These are phyloP conservation scores for Noctua janthe DNA, from an alignment of 2,888 invertebrate genomes.

Conservation along the genomic window DNA sequence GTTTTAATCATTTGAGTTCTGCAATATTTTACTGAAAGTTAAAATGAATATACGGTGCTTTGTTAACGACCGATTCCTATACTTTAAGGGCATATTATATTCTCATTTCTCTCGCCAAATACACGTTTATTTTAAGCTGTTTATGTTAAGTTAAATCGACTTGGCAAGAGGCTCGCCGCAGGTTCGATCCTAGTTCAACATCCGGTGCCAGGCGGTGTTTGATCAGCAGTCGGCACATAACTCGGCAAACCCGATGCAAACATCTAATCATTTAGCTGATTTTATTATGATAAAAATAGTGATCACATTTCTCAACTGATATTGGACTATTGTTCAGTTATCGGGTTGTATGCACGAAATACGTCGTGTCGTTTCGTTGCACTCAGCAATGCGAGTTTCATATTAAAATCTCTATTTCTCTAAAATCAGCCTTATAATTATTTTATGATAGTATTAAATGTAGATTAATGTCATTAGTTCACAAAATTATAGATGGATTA, in stretches of 20 bases:
- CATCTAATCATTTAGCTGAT: slow-evolving; percentile 1
- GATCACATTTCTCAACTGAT: not conserved
- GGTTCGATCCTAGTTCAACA: slow-evolving; percentile 36
- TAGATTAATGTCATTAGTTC: not conserved
- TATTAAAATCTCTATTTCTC: too few species aligned
- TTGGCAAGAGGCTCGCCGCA: slow-evolving; percentile 33
- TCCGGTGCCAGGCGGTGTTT: slow-evolving; percentile 37
- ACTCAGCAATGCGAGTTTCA: not conserved
- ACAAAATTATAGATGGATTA: not conserved
- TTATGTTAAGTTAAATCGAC: not conserved
- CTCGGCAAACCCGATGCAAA: slow-evolving; percentile 12
- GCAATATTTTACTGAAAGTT: not conserved
- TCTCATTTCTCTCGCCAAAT: too few species aligned
- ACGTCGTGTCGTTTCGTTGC: not conserved
- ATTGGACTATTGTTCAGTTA: not conserved
- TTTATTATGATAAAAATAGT: not conserved
- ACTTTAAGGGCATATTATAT: too few species aligned
- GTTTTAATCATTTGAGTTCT: not conserved
- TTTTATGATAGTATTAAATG: not conserved
- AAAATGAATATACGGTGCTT: not conserved
- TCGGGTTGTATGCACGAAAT: not conserved
- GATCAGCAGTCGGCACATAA: slow-evolving; percentile 21
- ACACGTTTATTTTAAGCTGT: too few species aligned
- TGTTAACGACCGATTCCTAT: too few species aligned
- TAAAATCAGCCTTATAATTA: too few species aligned